phyloP scores from a whole-genome alignment of 2,797 vertebrate species.

The Enteromius unitaeniatus region DNA sequence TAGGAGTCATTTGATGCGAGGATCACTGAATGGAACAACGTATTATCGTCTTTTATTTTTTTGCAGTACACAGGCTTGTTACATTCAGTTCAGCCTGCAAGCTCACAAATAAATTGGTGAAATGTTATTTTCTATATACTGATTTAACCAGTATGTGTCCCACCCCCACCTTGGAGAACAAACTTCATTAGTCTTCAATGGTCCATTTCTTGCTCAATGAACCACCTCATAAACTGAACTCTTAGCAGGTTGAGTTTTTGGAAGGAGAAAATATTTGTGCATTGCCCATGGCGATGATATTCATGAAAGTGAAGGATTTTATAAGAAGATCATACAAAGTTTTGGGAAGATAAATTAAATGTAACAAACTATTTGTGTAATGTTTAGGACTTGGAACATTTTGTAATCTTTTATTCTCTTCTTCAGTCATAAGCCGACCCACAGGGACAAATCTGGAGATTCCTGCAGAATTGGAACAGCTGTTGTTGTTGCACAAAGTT shows the following conservation, averaged over 20 bases:
- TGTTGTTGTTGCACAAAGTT: background rate
- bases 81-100: background rate
- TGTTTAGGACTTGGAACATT: background rate
- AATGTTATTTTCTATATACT: background rate
- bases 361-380: background rate
- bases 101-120: background rate
- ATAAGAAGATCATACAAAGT: background rate
- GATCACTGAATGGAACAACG: background rate
- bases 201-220: background rate
- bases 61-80: background rate
- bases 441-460: constrained; percentile 2
- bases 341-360: background rate
- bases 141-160: background rate
- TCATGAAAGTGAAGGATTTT: background rate
- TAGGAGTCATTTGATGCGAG: background rate
- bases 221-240: background rate
- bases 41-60: background rate
- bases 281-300: background rate
- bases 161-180: background rate
- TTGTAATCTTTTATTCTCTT: constrained; percentile 2
- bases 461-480: background rate
- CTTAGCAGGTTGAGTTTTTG: background rate
- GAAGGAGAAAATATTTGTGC: background rate
- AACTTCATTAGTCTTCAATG: background rate
- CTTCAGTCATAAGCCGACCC: background rate